Percentiles rank a stretch among this genome's conserved stretches.
phyloP scores from a whole-genome alignment of 2,797 vertebrate species.

The Phalanger gymnotis region DNA sequence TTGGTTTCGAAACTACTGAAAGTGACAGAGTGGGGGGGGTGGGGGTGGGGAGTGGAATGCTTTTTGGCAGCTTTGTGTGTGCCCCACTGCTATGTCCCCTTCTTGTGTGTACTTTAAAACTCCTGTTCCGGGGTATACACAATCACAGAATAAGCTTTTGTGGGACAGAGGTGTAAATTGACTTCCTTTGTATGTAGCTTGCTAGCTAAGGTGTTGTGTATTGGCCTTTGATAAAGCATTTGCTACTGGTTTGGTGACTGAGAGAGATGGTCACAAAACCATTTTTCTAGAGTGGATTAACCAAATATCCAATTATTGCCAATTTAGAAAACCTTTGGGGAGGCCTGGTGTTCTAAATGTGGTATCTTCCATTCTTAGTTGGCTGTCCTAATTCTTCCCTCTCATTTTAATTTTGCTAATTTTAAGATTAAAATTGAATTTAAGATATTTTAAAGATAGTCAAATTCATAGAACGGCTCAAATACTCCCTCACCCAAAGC shows the following conservation, averaged over 20 bases:
- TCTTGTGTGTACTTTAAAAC: slow-evolving; percentile 34
- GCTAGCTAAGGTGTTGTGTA: slow-evolving; percentile 37
- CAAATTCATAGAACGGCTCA: not conserved
- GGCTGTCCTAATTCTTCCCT: slow-evolving; percentile 20
- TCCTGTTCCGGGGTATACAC: slow-evolving; percentile 15
- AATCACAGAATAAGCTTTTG: slow-evolving; percentile 47
- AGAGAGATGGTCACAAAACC: slow-evolving; percentile 48
- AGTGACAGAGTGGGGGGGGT: slow-evolving; percentile 27
- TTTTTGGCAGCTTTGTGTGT: slow-evolving; percentile 51
- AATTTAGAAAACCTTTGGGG: slow-evolving; percentile 15
- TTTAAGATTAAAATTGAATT: slow-evolving; percentile 45
- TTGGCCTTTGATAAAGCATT: slow-evolving; percentile 29
- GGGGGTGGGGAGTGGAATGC: slow-evolving; percentile 38
- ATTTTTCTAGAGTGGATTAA: slow-evolving; percentile 52
- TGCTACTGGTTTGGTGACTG: not conserved
- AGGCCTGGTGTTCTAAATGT: slow-evolving; percentile 20
- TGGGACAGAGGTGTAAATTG: slow-evolving; percentile 69
- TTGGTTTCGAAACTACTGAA: slow-evolving; percentile 63
- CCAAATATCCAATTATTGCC: not conserved
- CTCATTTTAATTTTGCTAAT: not conserved
- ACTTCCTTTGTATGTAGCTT: slow-evolving; percentile 78
- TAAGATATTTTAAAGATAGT: not conserved
- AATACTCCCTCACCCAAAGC: rapidly evolving
- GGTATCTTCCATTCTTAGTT: slow-evolving; percentile 51
- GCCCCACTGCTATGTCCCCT: not conserved